Percentiles rank a stretch among this genome's conserved stretches.
Conservation (phyloP, 2,113 vertebrate species). For the Sphyrna mokarran region DNA sequence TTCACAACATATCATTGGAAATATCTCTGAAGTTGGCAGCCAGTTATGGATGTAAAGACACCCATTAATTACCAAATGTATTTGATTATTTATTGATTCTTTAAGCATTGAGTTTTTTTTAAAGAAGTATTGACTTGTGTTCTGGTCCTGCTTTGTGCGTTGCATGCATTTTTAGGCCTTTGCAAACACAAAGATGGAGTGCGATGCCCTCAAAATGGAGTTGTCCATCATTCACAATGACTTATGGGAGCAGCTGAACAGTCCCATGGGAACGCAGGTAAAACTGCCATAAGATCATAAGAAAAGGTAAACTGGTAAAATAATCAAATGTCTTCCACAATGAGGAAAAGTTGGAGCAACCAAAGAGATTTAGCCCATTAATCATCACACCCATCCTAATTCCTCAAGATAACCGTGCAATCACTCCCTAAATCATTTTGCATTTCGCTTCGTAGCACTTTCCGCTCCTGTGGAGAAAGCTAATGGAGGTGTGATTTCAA, state of each 20-base stretch:
- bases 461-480: not conserved
- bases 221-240: constrained; percentile 83
- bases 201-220: constrained; percentile 81
- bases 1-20: not conserved
- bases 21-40: not conserved
- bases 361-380: not conserved
- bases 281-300: constrained; percentile 32
- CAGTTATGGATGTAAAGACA: not conserved
- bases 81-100: not conserved
- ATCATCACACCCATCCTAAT: not conserved
- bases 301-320: not conserved
- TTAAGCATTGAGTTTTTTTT: not conserved
- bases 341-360: not conserved
- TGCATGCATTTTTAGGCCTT: constrained; percentile 57
- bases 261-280: constrained; percentile 74
- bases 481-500: not conserved
- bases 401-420: not conserved
- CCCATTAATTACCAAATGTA: not conserved
- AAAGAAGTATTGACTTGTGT: not conserved
- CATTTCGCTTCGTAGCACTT: not conserved
- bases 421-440: not conserved
- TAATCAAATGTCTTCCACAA: not conserved
- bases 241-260: constrained; percentile 88
- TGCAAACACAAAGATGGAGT: constrained; percentile 73
- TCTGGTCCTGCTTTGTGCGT: not conserved